These are phyloP conservation scores for Cuculus canorus DNA, from an alignment of 2,797 vertebrate genomes.

Conservation along the genomic window DNA sequence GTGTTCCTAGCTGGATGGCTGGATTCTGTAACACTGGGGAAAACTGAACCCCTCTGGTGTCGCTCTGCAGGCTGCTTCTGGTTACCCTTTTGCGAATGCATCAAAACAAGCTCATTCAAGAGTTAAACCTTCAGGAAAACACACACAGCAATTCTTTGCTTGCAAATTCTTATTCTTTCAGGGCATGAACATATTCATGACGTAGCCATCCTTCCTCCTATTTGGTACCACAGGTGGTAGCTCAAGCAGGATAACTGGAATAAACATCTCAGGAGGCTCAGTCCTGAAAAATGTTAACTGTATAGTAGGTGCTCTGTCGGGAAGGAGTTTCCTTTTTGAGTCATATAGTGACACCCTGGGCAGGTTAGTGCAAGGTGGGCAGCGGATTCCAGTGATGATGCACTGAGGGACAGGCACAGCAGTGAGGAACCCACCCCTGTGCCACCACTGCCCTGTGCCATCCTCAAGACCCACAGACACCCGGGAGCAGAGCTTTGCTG, in stretches of 20 bases:
- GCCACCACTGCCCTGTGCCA: fast-evolving
- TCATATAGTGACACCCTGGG: background rate
- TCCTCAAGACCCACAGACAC: background rate
- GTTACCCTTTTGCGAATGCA: background rate
- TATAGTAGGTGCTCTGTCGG: background rate
- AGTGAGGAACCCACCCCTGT: background rate
- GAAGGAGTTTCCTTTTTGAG: background rate
- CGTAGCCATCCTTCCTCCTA: background rate
- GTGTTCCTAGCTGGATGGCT: background rate
- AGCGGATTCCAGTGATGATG: background rate
- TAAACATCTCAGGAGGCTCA: background rate
- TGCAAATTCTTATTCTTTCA: background rate
- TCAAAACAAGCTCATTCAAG: background rate
- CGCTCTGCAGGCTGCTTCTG: background rate
- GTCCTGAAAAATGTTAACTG: background rate
- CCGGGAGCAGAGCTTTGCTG: background rate
- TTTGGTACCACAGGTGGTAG: conserved; percentile 5
- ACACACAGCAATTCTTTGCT: background rate
- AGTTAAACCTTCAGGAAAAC: background rate
- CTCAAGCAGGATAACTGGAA: background rate
- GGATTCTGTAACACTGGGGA: fast-evolving
- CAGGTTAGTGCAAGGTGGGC: background rate
- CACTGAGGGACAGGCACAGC: fast-evolving
- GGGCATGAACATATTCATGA: background rate
- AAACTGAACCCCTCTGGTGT: background rate